These are phyloP conservation scores for Drosophila sproati DNA, from an alignment of 1,140 invertebrate species.

Conservation along the genomic window DNA sequence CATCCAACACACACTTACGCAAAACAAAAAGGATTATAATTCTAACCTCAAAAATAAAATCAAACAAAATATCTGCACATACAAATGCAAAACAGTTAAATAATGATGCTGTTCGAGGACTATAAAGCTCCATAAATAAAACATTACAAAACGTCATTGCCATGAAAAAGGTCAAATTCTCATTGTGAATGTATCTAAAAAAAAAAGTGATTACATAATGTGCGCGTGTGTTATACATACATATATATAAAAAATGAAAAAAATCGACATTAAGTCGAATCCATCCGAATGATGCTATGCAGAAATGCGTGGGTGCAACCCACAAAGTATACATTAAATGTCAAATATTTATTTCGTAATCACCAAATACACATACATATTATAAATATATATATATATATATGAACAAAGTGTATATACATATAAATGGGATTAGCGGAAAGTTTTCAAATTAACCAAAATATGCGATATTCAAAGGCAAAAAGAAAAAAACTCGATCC, in stretches of 20 bases:
- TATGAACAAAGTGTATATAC: constrained; percentile 4
- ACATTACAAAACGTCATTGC: background rate
- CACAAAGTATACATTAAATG: constrained; percentile 33
- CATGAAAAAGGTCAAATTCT: background rate
- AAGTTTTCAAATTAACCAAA: constrained; percentile 43
- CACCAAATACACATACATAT: constrained; percentile 37
- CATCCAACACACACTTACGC: constrained; percentile 1
- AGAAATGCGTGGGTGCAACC: constrained; percentile 20
- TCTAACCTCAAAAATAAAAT: constrained; percentile 69
- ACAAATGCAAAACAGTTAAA: background rate
- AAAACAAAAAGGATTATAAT: constrained; percentile 63
- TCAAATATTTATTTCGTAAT: constrained; percentile 73
- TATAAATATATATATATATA: constrained; percentile 24
- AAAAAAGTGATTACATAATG: constrained; percentile 73
- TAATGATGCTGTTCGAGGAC: background rate
- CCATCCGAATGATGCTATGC: constrained; percentile 17
- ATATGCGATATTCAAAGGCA: constrained; percentile 26
- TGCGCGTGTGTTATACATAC: constrained; percentile 65
- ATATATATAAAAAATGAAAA: constrained; percentile 38
- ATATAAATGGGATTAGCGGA: constrained; percentile 42
- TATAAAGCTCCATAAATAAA: background rate
- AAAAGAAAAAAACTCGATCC: constrained; percentile 12
- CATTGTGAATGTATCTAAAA: background rate
- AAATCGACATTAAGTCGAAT: constrained; percentile 1
- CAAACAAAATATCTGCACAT: constrained; percentile 7